Percentiles rank a stretch among this genome's conserved stretches.
Evolutionary conservation across 2,797 vertebrate genomes (phyloP).

Genomic region (Anguilla marmorata): DNA sequence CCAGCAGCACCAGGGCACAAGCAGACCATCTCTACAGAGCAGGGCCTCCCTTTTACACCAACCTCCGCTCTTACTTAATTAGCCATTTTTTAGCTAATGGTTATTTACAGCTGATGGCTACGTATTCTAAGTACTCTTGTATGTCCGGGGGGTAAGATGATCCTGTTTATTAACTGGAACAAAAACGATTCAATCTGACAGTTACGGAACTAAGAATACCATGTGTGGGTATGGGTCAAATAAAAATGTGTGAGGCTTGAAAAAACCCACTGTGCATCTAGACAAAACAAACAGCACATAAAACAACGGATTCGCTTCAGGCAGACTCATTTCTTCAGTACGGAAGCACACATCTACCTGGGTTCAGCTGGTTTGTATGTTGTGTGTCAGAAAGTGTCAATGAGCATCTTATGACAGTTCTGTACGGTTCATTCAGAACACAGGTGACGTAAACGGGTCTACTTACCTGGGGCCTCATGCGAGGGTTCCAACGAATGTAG

Average conservation of each 20-base stretch:
- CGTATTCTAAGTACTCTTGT: neutral
- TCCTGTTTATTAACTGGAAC: neutral
- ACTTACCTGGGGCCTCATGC: constrained; percentile 91
- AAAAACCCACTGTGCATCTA: neutral
- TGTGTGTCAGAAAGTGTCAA: neutral
- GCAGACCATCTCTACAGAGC: neutral
- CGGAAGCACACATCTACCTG: neutral
- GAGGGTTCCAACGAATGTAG: constrained; percentile 97
- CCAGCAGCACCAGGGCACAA: neutral
- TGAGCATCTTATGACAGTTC: neutral
- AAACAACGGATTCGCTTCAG: neutral
- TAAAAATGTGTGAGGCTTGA: neutral
- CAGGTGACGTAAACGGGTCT: neutral
- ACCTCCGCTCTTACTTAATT: neutral
- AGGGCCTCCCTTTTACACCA: neutral
- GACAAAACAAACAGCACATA: neutral
- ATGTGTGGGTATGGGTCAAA: neutral
- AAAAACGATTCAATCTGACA: neutral
- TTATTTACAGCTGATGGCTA: neutral
- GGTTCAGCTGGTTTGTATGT: neutral
- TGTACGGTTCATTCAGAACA: neutral
- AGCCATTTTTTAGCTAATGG: neutral
- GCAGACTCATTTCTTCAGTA: neutral
- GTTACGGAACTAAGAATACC: neutral
- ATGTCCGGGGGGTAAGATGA: neutral